These are phyloP conservation scores for Loripinus fragilis DNA, from an alignment of 2,888 invertebrate genomes.

Conservation along the genomic window DNA sequence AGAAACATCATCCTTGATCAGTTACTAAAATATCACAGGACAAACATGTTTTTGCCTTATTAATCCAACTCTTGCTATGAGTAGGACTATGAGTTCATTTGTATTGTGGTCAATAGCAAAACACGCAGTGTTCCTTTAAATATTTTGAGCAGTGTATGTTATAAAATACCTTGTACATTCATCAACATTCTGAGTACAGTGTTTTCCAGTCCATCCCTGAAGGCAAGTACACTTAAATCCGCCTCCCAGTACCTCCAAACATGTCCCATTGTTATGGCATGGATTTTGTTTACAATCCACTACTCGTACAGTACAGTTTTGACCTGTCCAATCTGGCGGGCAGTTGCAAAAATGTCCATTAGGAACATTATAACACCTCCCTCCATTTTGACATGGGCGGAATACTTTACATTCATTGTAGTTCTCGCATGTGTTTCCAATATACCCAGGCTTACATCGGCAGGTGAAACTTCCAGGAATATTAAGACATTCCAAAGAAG, in stretches of 20 bases:
- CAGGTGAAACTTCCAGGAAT: background rate
- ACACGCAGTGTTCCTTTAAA: too few species aligned
- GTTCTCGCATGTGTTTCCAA: background rate
- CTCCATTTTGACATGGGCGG: slow-evolving; percentile 46
- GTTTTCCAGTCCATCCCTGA: background rate
- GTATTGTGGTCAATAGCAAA: too few species aligned
- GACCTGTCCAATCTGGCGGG: slow-evolving; percentile 90
- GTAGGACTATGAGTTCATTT: too few species aligned
- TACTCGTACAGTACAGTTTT: slow-evolving; percentile 89
- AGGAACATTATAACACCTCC: slow-evolving; percentile 29
- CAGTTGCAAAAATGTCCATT: slow-evolving; percentile 44
- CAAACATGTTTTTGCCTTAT: too few species aligned
- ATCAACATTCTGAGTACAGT: background rate
- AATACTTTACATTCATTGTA: background rate
- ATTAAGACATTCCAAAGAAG: background rate
- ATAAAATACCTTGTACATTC: too few species aligned
- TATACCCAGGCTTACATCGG: background rate
- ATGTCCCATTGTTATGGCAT: slow-evolving; percentile 84
- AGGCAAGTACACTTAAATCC: background rate
- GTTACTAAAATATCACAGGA: too few species aligned
- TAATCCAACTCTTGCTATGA: too few species aligned
- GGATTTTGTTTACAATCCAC: slow-evolving; percentile 92
- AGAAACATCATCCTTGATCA: too few species aligned
- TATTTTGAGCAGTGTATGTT: too few species aligned
- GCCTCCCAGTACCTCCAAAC: slow-evolving; percentile 12